phyloP scores from a whole-genome alignment of 2,797 vertebrate genomes.

The Sebastes trivittatus region DNA sequence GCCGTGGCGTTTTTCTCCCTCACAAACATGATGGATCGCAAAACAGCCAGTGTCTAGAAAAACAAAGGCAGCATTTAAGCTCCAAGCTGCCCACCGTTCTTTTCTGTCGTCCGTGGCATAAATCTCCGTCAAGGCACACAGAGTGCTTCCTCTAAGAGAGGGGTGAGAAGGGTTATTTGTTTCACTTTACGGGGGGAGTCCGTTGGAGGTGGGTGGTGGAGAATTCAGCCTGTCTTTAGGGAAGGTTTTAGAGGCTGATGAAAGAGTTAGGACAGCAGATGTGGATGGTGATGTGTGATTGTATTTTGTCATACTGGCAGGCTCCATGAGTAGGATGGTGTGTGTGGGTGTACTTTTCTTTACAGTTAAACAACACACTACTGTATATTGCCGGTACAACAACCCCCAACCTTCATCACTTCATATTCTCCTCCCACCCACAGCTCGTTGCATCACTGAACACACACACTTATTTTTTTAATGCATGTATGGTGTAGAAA shows the following conservation, averaged over 20 bases:
- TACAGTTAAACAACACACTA: background rate
- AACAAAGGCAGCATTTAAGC: constrained; percentile 65
- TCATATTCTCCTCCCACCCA: too few species aligned
- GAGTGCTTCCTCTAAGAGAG: constrained; percentile 45
- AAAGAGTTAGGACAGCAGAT: background rate
- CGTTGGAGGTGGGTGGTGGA: constrained; percentile 29
- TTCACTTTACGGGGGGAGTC: constrained; percentile 46
- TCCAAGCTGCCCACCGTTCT: constrained; percentile 55
- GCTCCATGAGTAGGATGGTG: background rate
- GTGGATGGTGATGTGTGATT: background rate
- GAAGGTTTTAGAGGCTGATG: constrained; percentile 19
- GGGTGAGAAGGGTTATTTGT: constrained; percentile 56
- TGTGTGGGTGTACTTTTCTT: background rate
- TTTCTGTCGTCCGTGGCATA: constrained; percentile 44
- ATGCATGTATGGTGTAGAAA: accelerated
- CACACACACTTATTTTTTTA: too few species aligned
- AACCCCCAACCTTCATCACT: too few species aligned
- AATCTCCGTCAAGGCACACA: constrained; percentile 64
- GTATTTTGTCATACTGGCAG: background rate
- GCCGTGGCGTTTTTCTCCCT: background rate
- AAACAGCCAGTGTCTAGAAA: constrained; percentile 55
- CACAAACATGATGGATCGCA: constrained; percentile 57
- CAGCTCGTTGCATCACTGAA: too few species aligned
- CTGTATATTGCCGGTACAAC: background rate
- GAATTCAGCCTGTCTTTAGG: constrained; percentile 34